phyloP scores from a whole-genome alignment of 2,113 vertebrate species.

The Scalopus aquaticus region DNA sequence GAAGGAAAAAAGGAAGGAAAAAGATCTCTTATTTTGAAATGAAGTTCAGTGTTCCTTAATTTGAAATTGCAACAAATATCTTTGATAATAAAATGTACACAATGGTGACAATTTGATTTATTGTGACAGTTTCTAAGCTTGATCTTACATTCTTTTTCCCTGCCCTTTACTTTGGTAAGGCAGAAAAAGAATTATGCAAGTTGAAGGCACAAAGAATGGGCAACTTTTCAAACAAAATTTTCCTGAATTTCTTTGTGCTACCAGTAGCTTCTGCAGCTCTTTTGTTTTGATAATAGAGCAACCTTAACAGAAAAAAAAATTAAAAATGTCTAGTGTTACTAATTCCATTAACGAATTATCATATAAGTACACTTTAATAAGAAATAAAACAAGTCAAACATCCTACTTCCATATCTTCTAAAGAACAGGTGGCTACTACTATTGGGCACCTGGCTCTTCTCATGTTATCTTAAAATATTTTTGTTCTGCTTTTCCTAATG shows the following conservation, averaged over 20 bases:
- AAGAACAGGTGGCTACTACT: not conserved
- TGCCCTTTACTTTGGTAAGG: not conserved
- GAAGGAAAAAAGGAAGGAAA: not conserved
- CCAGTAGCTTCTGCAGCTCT: not conserved
- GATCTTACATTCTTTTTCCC: not conserved
- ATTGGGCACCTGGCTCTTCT: not conserved
- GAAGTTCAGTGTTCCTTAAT: not conserved
- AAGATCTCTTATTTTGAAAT: too few relatives aligned
- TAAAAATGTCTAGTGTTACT: not conserved
- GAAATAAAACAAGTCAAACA: not conserved
- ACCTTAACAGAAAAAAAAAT: not conserved
- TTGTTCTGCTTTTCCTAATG: not conserved
- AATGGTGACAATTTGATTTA: not conserved
- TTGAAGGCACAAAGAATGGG: not conserved
- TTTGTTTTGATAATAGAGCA: not conserved
- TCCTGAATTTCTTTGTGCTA: not conserved
- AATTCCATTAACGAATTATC: not conserved
- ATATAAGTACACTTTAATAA: not conserved
- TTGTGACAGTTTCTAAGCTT: not conserved
- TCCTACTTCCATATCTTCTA: not conserved
- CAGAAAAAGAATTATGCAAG: not conserved
- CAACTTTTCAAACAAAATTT: not conserved
- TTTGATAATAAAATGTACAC: not conserved
- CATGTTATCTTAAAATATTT: not conserved
- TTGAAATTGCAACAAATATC: not conserved